Evolutionary conservation across 2,797 vertebrate genomes (phyloP).

Genomic region (Liparis tanakae): DNA sequence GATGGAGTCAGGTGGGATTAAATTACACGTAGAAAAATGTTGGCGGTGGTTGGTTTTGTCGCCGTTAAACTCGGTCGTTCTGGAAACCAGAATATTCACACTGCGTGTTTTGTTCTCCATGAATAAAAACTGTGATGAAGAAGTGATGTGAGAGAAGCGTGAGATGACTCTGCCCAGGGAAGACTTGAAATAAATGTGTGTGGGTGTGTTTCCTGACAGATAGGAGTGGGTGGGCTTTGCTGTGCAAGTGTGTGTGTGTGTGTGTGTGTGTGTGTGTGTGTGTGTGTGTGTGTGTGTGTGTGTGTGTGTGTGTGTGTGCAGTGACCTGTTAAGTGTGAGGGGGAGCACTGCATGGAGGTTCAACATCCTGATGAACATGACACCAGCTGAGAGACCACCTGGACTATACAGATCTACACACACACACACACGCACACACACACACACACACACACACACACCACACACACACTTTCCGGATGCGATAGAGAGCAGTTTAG

Average conservation of each 20-base stretch:
- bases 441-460: constrained; percentile 9
- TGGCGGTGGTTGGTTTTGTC: neutral
- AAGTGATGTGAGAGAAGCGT: neutral
- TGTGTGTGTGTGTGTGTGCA: constrained; percentile 15
- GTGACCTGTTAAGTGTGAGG: constrained; percentile 43
- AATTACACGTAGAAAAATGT: neutral
- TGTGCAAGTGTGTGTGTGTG: constrained; percentile 5
- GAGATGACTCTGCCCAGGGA: constrained; percentile 29
- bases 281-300: constrained; percentile 17
- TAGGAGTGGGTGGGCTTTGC: constrained; percentile 10
- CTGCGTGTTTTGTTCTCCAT: neutral
- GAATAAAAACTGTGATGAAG: neutral
- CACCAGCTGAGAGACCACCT: constrained; percentile 65
- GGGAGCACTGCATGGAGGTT: constrained; percentile 28
- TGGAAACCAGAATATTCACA: neutral
- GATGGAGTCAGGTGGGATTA: neutral
- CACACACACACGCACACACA: neutral
- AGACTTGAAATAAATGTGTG: constrained; percentile 11
- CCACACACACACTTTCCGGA: constrained; percentile 1
- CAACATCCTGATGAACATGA: constrained; percentile 61
- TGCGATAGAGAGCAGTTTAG: neutral
- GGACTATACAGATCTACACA: constrained; percentile 27
- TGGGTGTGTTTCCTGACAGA: constrained; percentile 15
- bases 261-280: constrained; percentile 25
- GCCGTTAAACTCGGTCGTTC: neutral